Evolutionary conservation across 1,140 invertebrate genomes (phyloP).

Genomic region (Odontomachus brunneus): DNA sequence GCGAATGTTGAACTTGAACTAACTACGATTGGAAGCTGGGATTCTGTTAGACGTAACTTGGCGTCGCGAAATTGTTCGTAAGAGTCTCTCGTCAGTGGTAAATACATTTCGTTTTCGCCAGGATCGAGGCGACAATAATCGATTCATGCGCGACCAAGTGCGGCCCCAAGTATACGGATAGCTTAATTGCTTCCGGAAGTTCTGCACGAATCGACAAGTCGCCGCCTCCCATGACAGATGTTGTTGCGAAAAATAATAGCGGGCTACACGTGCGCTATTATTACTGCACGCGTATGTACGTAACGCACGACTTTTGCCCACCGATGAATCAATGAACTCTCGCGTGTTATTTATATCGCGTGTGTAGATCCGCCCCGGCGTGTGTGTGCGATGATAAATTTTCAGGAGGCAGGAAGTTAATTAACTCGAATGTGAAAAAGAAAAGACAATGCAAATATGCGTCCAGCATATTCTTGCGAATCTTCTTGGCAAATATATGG

Average conservation of each 20-base stretch:
- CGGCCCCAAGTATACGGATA: neutral
- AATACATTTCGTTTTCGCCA: too few relatives aligned
- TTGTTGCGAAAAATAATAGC: conserved; percentile 76
- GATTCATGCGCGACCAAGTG: conserved; percentile 4
- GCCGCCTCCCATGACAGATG: conserved; percentile 76
- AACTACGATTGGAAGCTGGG: neutral
- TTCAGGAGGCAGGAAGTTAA: neutral
- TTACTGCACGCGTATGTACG: neutral
- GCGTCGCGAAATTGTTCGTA: too few relatives aligned
- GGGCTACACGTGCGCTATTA: conserved; percentile 47
- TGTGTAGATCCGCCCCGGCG: too few relatives aligned
- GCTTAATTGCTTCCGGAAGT: conserved; percentile 77
- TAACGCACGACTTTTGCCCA: neutral
- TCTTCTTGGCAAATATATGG: neutral
- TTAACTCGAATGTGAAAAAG: neutral
- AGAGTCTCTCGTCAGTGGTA: too few relatives aligned
- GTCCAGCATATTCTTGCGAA: neutral
- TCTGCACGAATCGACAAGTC: conserved; percentile 67
- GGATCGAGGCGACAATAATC: conserved; percentile 11
- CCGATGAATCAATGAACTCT: neutral
- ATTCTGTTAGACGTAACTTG: too few relatives aligned
- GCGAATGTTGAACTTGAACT: neutral
- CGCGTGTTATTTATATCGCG: too few relatives aligned
- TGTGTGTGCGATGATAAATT: neutral
- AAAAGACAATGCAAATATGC: neutral